These are phyloP conservation scores for Pollimyrus isidori DNA, from an alignment of 2,113 vertebrate species.

Conservation along the genomic window DNA sequence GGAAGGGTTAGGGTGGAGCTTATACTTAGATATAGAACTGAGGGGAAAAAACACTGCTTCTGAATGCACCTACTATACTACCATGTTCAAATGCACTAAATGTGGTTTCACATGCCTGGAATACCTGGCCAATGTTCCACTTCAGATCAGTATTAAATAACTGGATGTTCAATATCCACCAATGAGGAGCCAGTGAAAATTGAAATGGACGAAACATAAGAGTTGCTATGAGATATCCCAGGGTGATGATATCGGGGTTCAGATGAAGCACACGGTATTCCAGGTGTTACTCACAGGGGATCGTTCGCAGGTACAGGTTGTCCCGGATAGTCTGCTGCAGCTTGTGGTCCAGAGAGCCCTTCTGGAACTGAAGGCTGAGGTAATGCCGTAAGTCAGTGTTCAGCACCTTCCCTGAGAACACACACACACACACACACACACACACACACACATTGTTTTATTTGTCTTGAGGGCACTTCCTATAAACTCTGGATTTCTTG, in stretches of 20 bases:
- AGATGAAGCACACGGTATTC: background rate
- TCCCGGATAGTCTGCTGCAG: slow-evolving; percentile 96
- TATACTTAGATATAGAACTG: background rate
- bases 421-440: background rate
- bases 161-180: background rate
- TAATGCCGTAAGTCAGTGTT: slow-evolving; percentile 96
- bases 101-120: background rate
- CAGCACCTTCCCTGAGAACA: slow-evolving; percentile 83
- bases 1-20: background rate
- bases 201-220: background rate
- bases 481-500: background rate
- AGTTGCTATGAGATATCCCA: background rate
- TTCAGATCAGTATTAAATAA: background rate
- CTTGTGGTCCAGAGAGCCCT: slow-evolving; percentile 94
- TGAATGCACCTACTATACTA: background rate
- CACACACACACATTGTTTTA: background rate
- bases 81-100: background rate
- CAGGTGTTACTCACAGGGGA: slow-evolving; percentile 80
- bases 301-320: slow-evolving; percentile 96
- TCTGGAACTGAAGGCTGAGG: slow-evolving; percentile 96
- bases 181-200: background rate
- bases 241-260: background rate
- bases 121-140: background rate
- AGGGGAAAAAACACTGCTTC: background rate
- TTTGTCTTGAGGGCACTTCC: background rate